Evolutionary conservation across 1,140 invertebrate species (phyloP), one percentile per base, ranked within the genome.

Genomic region (Magallana ariakensis): DNA sequence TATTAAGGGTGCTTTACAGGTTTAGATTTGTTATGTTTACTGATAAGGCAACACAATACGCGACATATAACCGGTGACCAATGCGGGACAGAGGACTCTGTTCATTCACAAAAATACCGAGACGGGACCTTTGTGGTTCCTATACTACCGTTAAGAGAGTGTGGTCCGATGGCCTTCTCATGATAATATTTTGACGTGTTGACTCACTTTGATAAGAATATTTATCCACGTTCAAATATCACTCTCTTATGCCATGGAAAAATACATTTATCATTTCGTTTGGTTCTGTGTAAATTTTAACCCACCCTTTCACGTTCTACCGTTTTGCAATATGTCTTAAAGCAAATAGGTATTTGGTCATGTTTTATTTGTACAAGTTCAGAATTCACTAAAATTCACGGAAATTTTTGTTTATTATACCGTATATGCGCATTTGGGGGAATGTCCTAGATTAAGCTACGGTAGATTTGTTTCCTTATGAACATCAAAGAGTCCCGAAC

Each of bases 171-270:
- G n/a, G 33, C 66, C 66, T 33, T 33, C 66, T 13, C 22, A 26
- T 26, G 66, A 75, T 75, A 46, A 75, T 75, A 75, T 75, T 75
- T 75, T 75, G 66, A 75, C 66, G 66, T 75, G 66, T 75, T 75
- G 66, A 75, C 66, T 75, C 66, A 75, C 66, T 26, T 33, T 33
- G 66, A 75, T 75, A 75, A 75, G 66, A 75, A 75, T 75, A 75
- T 75, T 75, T 75, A 75, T 75, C 66, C 66, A 75, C 22, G 33
- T 26, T 26, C 66, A 75, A 75, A 75, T 75, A 75, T 33, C 66
- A 26, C 66, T 75, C 19, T 26, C 22, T 19, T 75, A 26, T 26
- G 22, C 66, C 10, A 75, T 26, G 66, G 5, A 75, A 66, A 75
- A 70, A 22, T 10, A 33, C 66, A 75, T 75, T 75, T 26, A 75